These are phyloP conservation scores for Epinephelus moara DNA, from an alignment of 2,113 vertebrate genomes.

Conservation along the genomic window DNA sequence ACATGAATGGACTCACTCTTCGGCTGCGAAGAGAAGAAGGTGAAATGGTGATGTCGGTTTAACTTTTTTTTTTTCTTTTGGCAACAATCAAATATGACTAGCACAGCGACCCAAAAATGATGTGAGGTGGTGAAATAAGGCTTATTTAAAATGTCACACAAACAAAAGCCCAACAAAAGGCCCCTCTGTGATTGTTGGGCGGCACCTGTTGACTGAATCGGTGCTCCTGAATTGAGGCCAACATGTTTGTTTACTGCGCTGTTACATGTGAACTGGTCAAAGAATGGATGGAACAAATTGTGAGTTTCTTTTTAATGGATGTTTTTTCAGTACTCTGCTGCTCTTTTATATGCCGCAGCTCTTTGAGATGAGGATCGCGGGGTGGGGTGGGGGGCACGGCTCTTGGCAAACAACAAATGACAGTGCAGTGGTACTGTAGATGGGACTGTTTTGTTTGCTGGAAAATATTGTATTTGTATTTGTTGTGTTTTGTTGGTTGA, in stretches of 20 bases:
- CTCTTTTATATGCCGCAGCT: constrained; percentile 4
- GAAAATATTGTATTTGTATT: neutral
- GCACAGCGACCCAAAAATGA: neutral
- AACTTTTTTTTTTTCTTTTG: neutral
- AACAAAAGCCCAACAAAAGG: neutral
- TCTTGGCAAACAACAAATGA: constrained; percentile 5
- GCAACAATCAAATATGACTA: constrained; percentile 8
- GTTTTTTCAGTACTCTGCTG: neutral
- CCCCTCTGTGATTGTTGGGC: neutral
- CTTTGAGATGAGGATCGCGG: constrained; percentile 2
- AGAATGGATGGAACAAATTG: neutral
- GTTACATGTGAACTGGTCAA: neutral
- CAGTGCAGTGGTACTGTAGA: neutral
- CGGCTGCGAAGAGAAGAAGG: neutral
- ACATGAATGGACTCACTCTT: constrained; percentile 21
- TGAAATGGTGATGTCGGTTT: neutral
- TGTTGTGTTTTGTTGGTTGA: neutral
- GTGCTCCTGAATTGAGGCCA: neutral
- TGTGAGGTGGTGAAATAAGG: neutral
- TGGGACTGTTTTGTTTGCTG: neutral
- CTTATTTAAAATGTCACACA: neutral
- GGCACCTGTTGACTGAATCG: neutral
- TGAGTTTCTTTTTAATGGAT: neutral
- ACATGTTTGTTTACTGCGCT: neutral
- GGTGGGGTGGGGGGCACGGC: neutral